Conservation (phyloP, 1,140 invertebrate genomes). For the Sycophaga agraensis region DNA sequence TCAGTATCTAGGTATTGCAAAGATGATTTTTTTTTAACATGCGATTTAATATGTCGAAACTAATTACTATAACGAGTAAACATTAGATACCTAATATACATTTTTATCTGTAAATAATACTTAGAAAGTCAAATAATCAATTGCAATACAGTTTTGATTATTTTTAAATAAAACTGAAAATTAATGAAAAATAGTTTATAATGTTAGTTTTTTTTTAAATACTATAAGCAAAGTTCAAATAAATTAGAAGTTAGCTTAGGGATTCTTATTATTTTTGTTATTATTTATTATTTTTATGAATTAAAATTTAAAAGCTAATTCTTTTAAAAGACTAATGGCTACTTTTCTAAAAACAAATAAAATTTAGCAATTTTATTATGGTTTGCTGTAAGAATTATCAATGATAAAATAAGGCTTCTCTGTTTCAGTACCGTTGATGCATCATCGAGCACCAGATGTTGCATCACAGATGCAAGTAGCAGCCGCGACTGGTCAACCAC, state of each 20-base stretch:
- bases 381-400: background rate
- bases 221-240: too few species aligned
- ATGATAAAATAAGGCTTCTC: constrained; percentile 11
- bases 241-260: too few species aligned
- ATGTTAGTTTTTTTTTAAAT: too few species aligned
- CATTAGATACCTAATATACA: background rate
- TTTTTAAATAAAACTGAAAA: too few species aligned
- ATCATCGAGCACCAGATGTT: constrained; percentile 64
- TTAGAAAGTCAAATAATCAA: too few species aligned
- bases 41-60: background rate
- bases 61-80: constrained; percentile 5
- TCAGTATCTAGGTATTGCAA: constrained; percentile 43
- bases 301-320: background rate
- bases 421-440: constrained; percentile 62
- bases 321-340: background rate
- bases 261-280: too few species aligned
- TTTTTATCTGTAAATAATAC: too few species aligned
- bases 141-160: too few species aligned
- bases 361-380: background rate
- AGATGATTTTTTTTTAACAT: background rate
- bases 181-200: too few species aligned
- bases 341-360: background rate
- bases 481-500: constrained; percentile 79
- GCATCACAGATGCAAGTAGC: constrained; percentile 69
- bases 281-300: too few species aligned